Evolutionary conservation across 2,113 vertebrate genomes (phyloP), one percentile per base, ranked within the genome.

Genomic region (Ursus arctos): DNA sequence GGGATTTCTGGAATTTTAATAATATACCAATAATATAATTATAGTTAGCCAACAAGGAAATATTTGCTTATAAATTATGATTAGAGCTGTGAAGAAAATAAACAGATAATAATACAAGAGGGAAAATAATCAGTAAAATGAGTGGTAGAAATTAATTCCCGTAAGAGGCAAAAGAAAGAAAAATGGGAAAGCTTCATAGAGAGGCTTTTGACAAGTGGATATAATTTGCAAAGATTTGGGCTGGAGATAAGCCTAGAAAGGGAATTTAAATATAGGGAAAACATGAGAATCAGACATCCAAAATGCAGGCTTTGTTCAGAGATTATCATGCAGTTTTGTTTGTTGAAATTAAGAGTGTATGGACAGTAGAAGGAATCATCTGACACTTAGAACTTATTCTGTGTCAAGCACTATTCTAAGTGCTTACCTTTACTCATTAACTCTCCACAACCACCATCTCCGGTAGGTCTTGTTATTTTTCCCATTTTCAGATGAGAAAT

Each of bases 41-140:
- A 18, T 77, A 47, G 10, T 81, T 87, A 91, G 4, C n/a, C 22
- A 91, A 81, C n/a, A 74, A 80, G 72, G 36, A 81, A 57, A 33
- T 33, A 72, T 74, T 80, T 72, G n/a, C 53, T 91, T 72, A 81
- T 86, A 94, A 79, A 61, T 53, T 86, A 13, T 79, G 28, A 91
- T 63, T 86, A 88, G 55, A 18, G 26, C 28, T 65, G 36, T 47
- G 53, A 96, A 91, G 55, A 86, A 91, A 91, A 72, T 55, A 91
- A 91, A 65, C n/a, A 79, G 21, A 47, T 63, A 72, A 49, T 22
- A 8, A 55, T 65, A 57, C 6, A 40, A 47, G 63, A 43, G 55
- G 0, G 31, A 57, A 67, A 65, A 71, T 96, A 57, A 63, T 55
- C 61, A 91, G 18, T 47, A 91, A 87, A 81, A 40, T 82, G 47